A percentile compares a stretch with the other conserved stretches of the same genome.
phyloP scores from a whole-genome alignment of 2,888 invertebrate genomes.

The Hirtodrosophila cameraria region DNA sequence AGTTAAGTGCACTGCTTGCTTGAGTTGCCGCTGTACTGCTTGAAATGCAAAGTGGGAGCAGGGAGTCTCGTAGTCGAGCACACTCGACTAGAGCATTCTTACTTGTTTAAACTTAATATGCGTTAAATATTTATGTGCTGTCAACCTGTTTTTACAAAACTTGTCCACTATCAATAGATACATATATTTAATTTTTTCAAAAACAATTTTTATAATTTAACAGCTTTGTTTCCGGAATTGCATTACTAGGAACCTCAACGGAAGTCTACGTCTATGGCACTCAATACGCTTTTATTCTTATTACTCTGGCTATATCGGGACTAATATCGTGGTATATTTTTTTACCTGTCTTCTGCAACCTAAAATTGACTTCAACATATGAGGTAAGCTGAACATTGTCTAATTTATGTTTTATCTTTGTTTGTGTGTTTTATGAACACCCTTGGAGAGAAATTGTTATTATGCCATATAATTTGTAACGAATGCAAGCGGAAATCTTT shows the following conservation, averaged over 20 bases:
- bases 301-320: constrained; percentile 83
- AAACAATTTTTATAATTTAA: constrained; percentile 14
- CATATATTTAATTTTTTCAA: background rate
- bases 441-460: background rate
- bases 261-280: constrained; percentile 92
- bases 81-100: no score
- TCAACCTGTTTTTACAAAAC: no score
- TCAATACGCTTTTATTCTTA: constrained; percentile 87
- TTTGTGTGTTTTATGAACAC: background rate
- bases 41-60: no score
- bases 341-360: constrained; percentile 89
- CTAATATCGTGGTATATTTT: constrained; percentile 87
- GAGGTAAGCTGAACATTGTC: constrained; percentile 85
- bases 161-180: no score
- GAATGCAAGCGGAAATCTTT: no score
- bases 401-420: constrained; percentile 5
- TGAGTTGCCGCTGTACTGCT: no score
- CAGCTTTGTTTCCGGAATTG: constrained; percentile 90
- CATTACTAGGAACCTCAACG: constrained; percentile 90
- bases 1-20: no score
- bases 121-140: no score
- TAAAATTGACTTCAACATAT: constrained; percentile 90
- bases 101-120: no score
- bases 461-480: no score
- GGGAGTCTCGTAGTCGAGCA: no score